Evolutionary conservation across 2,888 invertebrate species (phyloP).

Genomic region (Drosophila subquinaria): DNA sequence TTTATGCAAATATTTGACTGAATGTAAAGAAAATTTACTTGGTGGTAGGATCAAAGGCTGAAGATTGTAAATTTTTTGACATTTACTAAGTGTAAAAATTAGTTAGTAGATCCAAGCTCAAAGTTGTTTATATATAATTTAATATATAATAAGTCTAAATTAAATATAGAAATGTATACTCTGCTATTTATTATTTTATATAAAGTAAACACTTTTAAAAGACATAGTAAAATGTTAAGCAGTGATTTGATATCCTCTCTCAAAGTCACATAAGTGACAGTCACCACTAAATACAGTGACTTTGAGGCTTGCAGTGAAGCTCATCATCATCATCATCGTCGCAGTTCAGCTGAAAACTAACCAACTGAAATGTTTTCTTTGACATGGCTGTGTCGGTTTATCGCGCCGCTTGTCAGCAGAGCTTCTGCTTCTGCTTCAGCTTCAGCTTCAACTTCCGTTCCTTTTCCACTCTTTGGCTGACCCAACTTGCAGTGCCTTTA

Average conservation of each 20-base stretch:
- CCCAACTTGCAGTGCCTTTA: conserved; percentile 34
- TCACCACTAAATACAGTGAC: conserved; percentile 50
- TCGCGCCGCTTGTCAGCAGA: conserved; percentile 78
- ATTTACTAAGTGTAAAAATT: too few relatives aligned
- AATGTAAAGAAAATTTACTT: too few relatives aligned
- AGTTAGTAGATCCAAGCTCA: too few relatives aligned
- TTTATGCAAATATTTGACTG: conserved; percentile 31
- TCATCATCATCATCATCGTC: conserved; percentile 47
- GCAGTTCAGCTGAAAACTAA: conserved; percentile 73
- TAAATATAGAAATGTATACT: too few relatives aligned
- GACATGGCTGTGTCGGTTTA: conserved; percentile 78
- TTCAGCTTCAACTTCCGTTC: neutral
- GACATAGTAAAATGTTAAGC: neutral
- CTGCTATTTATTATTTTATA: too few relatives aligned
- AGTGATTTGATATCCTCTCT: neutral
- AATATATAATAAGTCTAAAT: too few relatives aligned
- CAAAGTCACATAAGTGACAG: conserved; percentile 6
- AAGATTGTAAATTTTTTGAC: neutral
- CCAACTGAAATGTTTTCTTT: conserved; percentile 80
- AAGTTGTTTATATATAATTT: too few relatives aligned
- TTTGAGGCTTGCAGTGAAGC: conserved; percentile 9
- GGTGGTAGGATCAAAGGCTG: too few relatives aligned
- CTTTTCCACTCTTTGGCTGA: conserved; percentile 11
- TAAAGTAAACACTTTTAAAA: neutral
- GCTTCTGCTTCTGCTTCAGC: conserved; percentile 29